Evolutionary conservation across 1,140 invertebrate species (phyloP).

Genomic region (Bombus pascuorum): DNA sequence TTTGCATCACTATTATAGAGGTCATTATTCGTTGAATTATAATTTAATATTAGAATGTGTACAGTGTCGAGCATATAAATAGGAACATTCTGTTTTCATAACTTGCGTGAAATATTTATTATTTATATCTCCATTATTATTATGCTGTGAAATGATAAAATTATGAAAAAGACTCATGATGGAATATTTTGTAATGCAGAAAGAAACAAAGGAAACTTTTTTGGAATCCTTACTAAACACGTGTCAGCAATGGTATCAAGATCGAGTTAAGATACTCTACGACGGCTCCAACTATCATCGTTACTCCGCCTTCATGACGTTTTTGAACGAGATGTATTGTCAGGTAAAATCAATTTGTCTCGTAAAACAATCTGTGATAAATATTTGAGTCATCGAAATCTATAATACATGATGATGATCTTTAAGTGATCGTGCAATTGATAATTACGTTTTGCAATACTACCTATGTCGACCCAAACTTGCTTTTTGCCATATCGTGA

Average conservation of each 20-base stretch:
- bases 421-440: background rate
- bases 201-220: conserved; percentile 93
- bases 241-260: conserved; percentile 95
- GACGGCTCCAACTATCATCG: conserved; percentile 73
- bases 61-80: background rate
- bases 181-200: conserved; percentile 77
- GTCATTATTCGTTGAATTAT: conserved; percentile 69
- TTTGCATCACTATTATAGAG: conserved; percentile 93
- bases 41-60: background rate
- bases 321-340: conserved; percentile 94
- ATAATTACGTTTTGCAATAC: background rate
- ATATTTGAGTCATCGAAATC: background rate
- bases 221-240: conserved; percentile 93
- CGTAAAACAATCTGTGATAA: too few species aligned
- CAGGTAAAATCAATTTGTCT: conserved; percentile 81
- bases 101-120: background rate
- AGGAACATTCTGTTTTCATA: too few species aligned
- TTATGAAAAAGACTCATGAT: background rate
- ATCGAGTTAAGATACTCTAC: conserved; percentile 87
- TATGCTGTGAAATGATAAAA: background rate
- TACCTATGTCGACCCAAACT: background rate
- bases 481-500: background rate
- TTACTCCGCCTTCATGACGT: conserved; percentile 91
- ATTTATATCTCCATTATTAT: background rate
- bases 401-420: background rate